Evolutionary conservation across 2,113 vertebrate species (phyloP), one percentile per base, ranked within the genome.

Genomic region (Hippolais icterina): DNA sequence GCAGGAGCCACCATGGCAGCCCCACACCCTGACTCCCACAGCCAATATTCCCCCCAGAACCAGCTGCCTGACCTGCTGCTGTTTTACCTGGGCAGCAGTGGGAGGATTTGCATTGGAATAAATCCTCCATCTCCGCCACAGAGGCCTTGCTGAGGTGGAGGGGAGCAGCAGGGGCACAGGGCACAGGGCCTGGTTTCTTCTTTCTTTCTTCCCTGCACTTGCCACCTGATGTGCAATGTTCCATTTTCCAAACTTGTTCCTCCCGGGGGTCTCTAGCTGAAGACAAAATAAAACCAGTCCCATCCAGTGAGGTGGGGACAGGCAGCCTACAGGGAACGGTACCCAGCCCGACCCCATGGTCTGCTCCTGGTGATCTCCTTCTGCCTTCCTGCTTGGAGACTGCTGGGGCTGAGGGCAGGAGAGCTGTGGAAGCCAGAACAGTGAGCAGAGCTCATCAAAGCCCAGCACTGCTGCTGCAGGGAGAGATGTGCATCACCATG

Each of bases 401-500:
- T 33, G 1, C 87, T 25, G 83, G n/a, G 64, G 56, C 54, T 9
- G 18, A 60, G 33, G 19, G 35, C 69, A 65, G 83, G 64, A 41
- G 47, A 64, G 86, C 74, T 2, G 18, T 27, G n/a, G 54, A 54
- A 50, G 37, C 9, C 10, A 89, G 79, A 76, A 37, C 76, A 95
- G 85, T 59, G 72, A 94, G 69, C 24, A 82, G 82, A 96, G 90
- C 78, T 97, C 86, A 79, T 68, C 86, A 95, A 92, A 60, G n/a
- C 94, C 78, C 49, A 81, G 77, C 3, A 14, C 80, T 92, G 85
- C 90, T 81, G 94, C 91, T 10, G 56, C 95, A 91, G 93, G 21
- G 17, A 92, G 84, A 66, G 52, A 91, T 93, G 69, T n/a, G 12
- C 54, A 42, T 98, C 35, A 9, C 96, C 95, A 97, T 97, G 95